Evolutionary conservation across 2,888 invertebrate genomes (phyloP), one percentile per base, ranked within the genome.

Genomic region (Polyploca ridens): DNA sequence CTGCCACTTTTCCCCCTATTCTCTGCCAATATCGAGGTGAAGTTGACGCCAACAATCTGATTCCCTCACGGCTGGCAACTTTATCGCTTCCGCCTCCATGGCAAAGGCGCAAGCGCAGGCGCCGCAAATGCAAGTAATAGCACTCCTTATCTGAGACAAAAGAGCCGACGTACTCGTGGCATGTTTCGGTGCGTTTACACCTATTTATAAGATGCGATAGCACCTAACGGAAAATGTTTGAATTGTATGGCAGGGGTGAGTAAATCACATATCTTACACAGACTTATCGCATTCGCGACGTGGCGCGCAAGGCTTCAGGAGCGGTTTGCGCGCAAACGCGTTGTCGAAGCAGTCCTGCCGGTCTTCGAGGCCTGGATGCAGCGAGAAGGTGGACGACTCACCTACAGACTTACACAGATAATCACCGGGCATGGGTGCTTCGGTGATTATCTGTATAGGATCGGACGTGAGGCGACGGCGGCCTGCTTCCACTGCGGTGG

Each of bases 1-100:
- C 75, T 83, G 88, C 84, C 86, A 84, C 74, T 79, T 76, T 74
- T 77, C 74, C 72, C 77, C 82, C 76, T 61, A 86, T 88, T 87
- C 85, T 85, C 77, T 81, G 84, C 84, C 86, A 87, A 85, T 88
- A 77, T 75, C 72, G 61, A 41, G 61, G 61, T 41, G 73, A 73
- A 76, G 83, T 83, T 84, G 86, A 87, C 84, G 82, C 79, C 81
- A 84, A 82, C 84, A 87, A 91, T 91, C 90, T 88, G 89, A 91
- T 91, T 84, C 87, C 86, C 87, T 90, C 85, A 82, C 84, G 87
- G 86, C 86, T 82, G 81, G 83, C 81, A 80, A 84, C 78, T 85
- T 88, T 88, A 87, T 88, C 86, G 83, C 85, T 90, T 90, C 90
- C 91, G 88, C 86, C 85, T 87, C 77, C 73, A 75, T 69, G 71